A percentile compares a stretch with the other conserved stretches of the same genome.
Conservation (phyloP, 2,113 vertebrate species). For the Mystacornis crossleyi region DNA sequence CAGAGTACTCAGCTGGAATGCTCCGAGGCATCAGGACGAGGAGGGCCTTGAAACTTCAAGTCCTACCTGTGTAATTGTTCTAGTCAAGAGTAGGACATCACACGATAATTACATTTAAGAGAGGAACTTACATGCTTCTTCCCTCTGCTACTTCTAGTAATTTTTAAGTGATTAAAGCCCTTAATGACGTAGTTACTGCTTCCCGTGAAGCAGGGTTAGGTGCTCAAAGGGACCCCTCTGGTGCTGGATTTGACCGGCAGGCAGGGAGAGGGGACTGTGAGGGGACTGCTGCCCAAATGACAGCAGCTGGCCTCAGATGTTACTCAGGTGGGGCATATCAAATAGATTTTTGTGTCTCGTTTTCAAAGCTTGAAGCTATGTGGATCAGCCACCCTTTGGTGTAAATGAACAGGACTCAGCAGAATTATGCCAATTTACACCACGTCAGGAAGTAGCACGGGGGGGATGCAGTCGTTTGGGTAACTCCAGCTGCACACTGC, state of each 20-base stretch:
- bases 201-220: background rate
- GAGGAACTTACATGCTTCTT: background rate
- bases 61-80: background rate
- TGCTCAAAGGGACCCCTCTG: background rate
- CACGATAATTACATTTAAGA: background rate
- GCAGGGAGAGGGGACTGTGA: background rate
- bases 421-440: background rate
- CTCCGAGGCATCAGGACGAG: background rate
- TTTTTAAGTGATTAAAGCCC: background rate
- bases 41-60: background rate
- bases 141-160: background rate
- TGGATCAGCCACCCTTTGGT: background rate
- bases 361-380: background rate
- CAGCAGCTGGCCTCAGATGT: fast-evolving
- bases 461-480: background rate
- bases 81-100: background rate
- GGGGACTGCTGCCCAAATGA: background rate
- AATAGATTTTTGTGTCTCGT: background rate
- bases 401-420: background rate
- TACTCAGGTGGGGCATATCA: background rate
- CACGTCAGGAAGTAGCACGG: fast-evolving
- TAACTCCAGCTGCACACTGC: fast-evolving
- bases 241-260: background rate
- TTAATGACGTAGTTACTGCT: background rate
- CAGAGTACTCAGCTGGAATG: background rate